phyloP scores from a whole-genome alignment of 2,888 invertebrate species.

The Seira ritae region DNA sequence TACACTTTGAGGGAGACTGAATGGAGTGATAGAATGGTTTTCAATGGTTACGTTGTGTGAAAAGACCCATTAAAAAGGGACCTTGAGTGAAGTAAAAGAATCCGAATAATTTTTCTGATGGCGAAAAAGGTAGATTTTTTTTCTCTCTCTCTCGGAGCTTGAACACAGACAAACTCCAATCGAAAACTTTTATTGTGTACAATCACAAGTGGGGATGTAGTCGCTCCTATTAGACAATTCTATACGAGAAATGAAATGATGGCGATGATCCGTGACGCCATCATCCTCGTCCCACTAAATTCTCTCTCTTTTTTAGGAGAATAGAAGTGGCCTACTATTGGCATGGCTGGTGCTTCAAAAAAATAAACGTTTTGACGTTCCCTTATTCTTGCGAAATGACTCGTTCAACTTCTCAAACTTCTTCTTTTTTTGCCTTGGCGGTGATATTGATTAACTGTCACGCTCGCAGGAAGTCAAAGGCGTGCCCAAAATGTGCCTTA shows the following conservation, averaged over 20 bases:
- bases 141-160: neutral
- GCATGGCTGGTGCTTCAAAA: slow-evolving; percentile 7
- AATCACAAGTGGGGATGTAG: neutral
- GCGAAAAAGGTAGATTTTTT: neutral
- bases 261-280: slow-evolving; percentile 8
- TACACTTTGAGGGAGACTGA: neutral
- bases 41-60: slow-evolving; percentile 1
- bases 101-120: slow-evolving; percentile 4
- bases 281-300: neutral
- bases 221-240: too few relatives aligned
- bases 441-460: slow-evolving; percentile 45
- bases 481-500: neutral
- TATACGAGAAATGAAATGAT: neutral
- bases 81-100: neutral
- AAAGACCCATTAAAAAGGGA: slow-evolving; percentile 1
- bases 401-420: too few relatives aligned
- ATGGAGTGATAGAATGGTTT: slow-evolving; percentile 14
- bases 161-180: neutral
- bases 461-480: slow-evolving; percentile 9
- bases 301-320: slow-evolving; percentile 9
- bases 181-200: neutral
- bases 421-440: too few relatives aligned
- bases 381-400: neutral
- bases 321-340: neutral
- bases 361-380: slow-evolving; percentile 38